Evolutionary conservation across 2,888 invertebrate genomes (phyloP), one percentile per base, ranked within the genome.

Genomic region (Drosophila leonis): DNA sequence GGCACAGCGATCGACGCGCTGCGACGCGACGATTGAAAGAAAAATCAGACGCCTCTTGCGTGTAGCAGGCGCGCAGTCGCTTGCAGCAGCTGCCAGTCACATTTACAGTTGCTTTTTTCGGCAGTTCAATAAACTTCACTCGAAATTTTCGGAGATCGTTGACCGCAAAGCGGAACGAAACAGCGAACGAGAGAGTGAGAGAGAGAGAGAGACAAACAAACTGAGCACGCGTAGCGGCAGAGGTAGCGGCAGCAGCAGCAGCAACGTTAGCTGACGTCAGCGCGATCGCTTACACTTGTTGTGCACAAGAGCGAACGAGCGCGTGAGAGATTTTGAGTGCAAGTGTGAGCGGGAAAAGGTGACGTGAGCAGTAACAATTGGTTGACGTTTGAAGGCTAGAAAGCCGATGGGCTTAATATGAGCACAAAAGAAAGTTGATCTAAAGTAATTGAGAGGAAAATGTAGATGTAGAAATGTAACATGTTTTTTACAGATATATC

Each of bases 31-130:
- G 77, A 90, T 74, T 81, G 86, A 91, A 91, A 91, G 84, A 89
- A 91, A 92, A 92, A 91, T 92, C 92, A 84, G 80, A 80, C 73
- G 80, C 84, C 82, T 80, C 84, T 85, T 80, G 88, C 75, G 72
- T 52, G 33, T 75, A 91, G 42, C 83, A 86, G 92, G 92, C 80
- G 73, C 71, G 27, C 91, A 91, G 89, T 33, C 59, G 64, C 55
- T 29, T 0, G 42, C 18, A 41, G 4, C 65, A 66, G 74, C 12
- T n/a, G n/a, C 12, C 49, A 29, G 29, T 62, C 64, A 51, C 48
- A 37, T 72, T 72, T 55, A 75, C 66, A 62, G 69, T 65, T 82
- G 64, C 51, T 46, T 77, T 77, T 84, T 89, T 88, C 57, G 85
- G 73, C 57, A 51, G 84, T 66, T 89, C 90, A 82, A 51, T 39